Evolutionary conservation across 1,140 invertebrate species (phyloP).

Genomic region (Trichonephila inaurata): DNA sequence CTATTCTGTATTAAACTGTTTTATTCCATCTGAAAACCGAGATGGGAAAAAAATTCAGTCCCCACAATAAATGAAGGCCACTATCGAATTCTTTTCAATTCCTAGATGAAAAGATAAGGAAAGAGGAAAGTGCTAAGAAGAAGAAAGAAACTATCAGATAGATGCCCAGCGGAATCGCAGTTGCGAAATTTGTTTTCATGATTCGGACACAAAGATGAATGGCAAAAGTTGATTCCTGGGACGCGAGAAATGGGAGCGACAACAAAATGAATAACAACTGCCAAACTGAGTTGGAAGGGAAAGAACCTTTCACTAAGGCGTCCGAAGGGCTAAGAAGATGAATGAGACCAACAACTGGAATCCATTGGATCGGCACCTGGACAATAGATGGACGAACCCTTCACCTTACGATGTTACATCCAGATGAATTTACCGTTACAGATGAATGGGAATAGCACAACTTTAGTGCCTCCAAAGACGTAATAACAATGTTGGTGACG

Average conservation of each 20-base stretch:
- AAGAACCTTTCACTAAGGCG: conserved; percentile 33
- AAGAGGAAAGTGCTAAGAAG: background rate
- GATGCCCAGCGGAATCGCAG: conserved; percentile 49
- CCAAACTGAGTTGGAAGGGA: conserved; percentile 70
- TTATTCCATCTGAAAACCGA: no score
- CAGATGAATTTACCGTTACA: conserved; percentile 63
- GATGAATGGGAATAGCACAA: conserved; percentile 49
- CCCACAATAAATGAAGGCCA: background rate
- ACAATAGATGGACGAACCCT: conserved; percentile 65
- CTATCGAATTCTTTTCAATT: conserved; percentile 48
- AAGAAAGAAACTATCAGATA: background rate
- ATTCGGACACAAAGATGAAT: conserved; percentile 68
- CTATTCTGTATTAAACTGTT: no score
- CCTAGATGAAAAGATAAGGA: background rate
- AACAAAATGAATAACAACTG: conserved; percentile 75
- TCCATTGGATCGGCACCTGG: conserved; percentile 64
- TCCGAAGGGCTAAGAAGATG: conserved; percentile 46
- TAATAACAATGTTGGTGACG: conserved; percentile 71
- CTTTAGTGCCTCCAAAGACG: conserved; percentile 63
- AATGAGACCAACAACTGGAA: conserved; percentile 55
- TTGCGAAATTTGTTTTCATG: conserved; percentile 72
- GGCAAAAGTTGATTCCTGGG: conserved; percentile 71
- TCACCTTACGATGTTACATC: conserved; percentile 46
- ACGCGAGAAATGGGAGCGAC: conserved; percentile 67
- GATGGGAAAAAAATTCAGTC: background rate